phyloP scores from a whole-genome alignment of 2,113 vertebrate genomes.

The Spea multiplicata region DNA sequence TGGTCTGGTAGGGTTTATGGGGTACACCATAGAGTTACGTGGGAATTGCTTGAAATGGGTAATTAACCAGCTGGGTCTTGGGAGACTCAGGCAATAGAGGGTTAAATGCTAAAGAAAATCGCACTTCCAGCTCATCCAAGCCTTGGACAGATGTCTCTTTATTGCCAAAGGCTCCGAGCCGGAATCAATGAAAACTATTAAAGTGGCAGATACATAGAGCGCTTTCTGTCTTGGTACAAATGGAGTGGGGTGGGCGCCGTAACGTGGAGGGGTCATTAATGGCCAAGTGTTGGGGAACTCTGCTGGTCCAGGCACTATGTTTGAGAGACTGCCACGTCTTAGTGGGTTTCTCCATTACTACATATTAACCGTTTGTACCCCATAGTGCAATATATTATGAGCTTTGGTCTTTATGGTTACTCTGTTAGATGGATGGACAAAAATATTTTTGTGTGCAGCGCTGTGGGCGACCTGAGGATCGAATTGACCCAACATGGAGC shows the following conservation, averaged over 20 bases:
- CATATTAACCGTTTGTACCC: no score
- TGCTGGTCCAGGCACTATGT: no score
- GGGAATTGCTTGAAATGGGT: background rate
- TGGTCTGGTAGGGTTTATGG: no score
- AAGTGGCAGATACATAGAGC: constrained; percentile 1
- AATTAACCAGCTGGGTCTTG: background rate
- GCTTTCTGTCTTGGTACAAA: background rate
- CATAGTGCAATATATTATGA: no score
- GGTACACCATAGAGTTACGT: background rate
- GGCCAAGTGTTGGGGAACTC: no score
- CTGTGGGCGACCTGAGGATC: no score
- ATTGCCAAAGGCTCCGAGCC: constrained; percentile 10
- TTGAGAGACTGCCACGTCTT: no score
- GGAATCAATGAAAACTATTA: constrained; percentile 19
- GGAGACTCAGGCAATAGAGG: background rate
- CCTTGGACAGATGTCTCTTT: constrained; percentile 46
- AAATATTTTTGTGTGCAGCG: no score
- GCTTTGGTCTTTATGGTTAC: no score
- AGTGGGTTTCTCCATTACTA: no score
- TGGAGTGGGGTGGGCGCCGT: background rate
- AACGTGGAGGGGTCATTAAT: no score
- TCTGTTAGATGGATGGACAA: no score
- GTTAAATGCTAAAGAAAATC: constrained; percentile 24
- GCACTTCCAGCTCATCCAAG: constrained; percentile 24
- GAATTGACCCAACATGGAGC: background rate